Evolutionary conservation across 1,140 invertebrate genomes (phyloP).

Genomic region (Leptestheria dahalacensis): DNA sequence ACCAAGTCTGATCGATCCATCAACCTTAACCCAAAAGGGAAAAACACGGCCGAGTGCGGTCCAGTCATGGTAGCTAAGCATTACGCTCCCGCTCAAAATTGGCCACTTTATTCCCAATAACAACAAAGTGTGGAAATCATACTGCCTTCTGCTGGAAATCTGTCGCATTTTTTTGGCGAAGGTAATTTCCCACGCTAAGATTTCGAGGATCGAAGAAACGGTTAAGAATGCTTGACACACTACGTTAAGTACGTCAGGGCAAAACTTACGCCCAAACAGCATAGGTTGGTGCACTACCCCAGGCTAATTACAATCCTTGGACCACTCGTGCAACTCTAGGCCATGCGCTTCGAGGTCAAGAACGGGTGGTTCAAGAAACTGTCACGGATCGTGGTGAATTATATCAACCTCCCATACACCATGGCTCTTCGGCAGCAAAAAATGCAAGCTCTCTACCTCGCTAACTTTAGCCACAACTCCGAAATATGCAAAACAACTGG

Average conservation of each 20-base stretch:
- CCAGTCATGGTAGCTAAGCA: slow-evolving; percentile 6
- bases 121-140: slow-evolving; percentile 1
- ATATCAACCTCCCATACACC: slow-evolving; percentile 12
- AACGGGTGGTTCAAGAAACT: slow-evolving; percentile 13
- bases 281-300: slow-evolving; percentile 11
- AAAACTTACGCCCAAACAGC: slow-evolving; percentile 10
- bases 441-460: background rate
- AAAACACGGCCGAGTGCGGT: slow-evolving; percentile 9
- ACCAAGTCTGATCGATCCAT: slow-evolving; percentile 4
- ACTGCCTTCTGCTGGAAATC: slow-evolving; percentile 3
- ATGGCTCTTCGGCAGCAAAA: slow-evolving; percentile 9
- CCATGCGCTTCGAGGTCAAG: slow-evolving; percentile 15
- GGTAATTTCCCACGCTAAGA: background rate
- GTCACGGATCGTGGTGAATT: slow-evolving; percentile 4
- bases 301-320: slow-evolving; percentile 7
- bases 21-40: background rate
- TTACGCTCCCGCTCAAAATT: slow-evolving; percentile 11
- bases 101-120: background rate
- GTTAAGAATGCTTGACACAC: background rate
- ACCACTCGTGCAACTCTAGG: slow-evolving; percentile 9
- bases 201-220: slow-evolving; percentile 9
- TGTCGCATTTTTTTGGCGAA: slow-evolving; percentile 9
- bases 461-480: background rate
- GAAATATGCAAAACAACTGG: too few species aligned
- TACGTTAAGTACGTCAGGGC: background rate